A percentile compares a stretch with the other conserved stretches of the same genome.
phyloP scores from a whole-genome alignment of 2,113 vertebrate species.

The Baryphthengus martii region DNA sequence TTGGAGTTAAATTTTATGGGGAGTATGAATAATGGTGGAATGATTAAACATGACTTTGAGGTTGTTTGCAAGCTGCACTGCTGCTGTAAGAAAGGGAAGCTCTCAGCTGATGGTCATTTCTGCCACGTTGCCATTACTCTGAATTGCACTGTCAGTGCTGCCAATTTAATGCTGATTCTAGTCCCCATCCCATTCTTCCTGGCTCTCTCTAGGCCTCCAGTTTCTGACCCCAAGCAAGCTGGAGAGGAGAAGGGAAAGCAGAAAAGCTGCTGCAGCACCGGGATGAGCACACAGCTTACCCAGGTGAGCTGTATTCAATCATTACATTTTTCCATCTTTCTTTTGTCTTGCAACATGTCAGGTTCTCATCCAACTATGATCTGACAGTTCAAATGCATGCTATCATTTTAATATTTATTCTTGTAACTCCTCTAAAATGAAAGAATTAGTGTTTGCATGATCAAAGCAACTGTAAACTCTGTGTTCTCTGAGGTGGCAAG shows the following conservation, averaged over 20 bases:
- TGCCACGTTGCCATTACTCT: neutral
- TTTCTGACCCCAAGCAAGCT: neutral
- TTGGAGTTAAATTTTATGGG: neutral
- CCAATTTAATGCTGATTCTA: neutral
- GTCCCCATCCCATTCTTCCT: accelerated
- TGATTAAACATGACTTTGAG: neutral
- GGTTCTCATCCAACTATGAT: neutral
- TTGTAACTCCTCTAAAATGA: conserved; percentile 11
- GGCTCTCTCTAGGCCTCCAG: neutral
- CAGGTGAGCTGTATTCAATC: neutral
- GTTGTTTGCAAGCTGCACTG: neutral
- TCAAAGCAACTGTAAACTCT: conserved; percentile 19
- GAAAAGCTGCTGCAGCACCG: neutral
- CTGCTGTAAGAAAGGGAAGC: neutral
- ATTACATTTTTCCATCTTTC: neutral
- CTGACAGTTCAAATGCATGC: neutral
- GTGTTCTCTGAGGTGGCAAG: conserved; percentile 36
- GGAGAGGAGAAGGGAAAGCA: neutral
- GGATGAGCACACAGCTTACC: neutral
- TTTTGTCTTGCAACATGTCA: neutral
- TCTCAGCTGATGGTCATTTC: neutral
- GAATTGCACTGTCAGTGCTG: neutral
- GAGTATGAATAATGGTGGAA: neutral
- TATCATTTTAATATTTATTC: neutral
- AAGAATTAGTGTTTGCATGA: conserved; percentile 6